Base-by-base conservation (phyloP, 2,888 invertebrate genomes). In the Pyralis farinalis region DNA sequence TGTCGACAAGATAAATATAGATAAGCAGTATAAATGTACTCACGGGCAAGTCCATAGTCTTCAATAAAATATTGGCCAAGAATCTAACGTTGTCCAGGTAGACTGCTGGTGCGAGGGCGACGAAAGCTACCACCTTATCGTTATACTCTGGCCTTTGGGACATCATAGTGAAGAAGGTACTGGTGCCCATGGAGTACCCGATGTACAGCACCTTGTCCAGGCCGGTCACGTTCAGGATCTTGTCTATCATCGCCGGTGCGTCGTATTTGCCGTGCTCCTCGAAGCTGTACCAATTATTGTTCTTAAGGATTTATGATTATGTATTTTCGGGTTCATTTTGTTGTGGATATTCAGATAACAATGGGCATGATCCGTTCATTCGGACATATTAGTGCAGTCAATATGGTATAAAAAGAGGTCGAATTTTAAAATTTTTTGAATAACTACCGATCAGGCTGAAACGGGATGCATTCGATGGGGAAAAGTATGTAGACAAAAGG, bases 161-260 rank as follows among this genome's bases (percentile, higher is more conserved):
- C 58, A 90, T 73, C 80, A 90, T 91, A 43, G 91, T 88, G 69
- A 91, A 88, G 52, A 90, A 90, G 4, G 79, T 85, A 20, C 91
- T 90, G 3, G 90, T 83, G 0, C 92, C 92, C 80, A 92, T 85
- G 1, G 92, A 92, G 66, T 92, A 91, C 1, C 92, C 92, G 11
- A 92, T 60, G 74, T 88, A 92, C 48, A 91, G 58, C 28, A 89
- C n/a, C 49, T 73, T 80, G 1, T 65, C 32, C 40, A 87, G 47
- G 42, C 87, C 68, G 12, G 86, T 88, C 27, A 83, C 65, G 44
- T 80, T 67, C 1, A 88, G 61, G 0, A 92, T 76, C 32, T 77
- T 71, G 58, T 92, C 90, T 25, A 92, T 78, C 71, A 90, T 89
- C 0, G 90, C 81, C 1, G 92, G 91, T 0, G 91, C 53, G 58